These are phyloP conservation scores for Engystomops pustulosus DNA, from an alignment of 2,113 vertebrate genomes.

Conservation along the genomic window DNA sequence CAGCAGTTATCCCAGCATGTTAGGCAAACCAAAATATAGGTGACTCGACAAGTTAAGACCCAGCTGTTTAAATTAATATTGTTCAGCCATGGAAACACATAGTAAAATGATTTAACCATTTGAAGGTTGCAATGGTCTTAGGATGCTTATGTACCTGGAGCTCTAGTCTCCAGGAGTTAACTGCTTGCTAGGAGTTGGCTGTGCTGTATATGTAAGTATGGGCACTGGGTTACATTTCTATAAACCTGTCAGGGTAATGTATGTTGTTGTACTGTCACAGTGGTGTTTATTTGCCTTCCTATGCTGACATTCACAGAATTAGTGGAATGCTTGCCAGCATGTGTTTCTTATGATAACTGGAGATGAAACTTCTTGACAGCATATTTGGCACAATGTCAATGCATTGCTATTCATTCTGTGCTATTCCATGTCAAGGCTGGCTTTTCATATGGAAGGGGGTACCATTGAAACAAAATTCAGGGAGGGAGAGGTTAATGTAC, in stretches of 20 bases:
- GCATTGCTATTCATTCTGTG: not conserved
- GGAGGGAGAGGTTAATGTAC: not conserved
- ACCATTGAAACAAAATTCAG: too few species aligned
- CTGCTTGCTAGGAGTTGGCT: not conserved
- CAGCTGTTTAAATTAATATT: not conserved
- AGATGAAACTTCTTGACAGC: slow-evolving; percentile 36
- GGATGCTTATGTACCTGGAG: not conserved
- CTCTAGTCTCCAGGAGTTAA: not conserved
- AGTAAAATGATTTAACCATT: not conserved
- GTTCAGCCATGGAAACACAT: not conserved
- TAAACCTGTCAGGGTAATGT: slow-evolving; percentile 33
- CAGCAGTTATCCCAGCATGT: too few species aligned
- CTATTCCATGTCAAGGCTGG: not conserved
- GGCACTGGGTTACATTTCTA: slow-evolving; percentile 44
- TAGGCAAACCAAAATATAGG: too few species aligned
- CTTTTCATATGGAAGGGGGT: not conserved
- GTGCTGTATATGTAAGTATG: not conserved
- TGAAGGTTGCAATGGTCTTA: not conserved
- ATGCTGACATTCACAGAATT: slow-evolving; percentile 56
- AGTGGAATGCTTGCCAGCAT: slow-evolving; percentile 53
- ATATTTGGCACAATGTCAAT: slow-evolving; percentile 42
- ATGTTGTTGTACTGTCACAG: slow-evolving; percentile 43
- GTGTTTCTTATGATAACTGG: slow-evolving; percentile 55
- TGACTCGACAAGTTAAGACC: not conserved
- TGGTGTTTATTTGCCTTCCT: slow-evolving; percentile 47